Base-by-base conservation (phyloP, 2,113 vertebrate genomes). In the Progne subis region DNA sequence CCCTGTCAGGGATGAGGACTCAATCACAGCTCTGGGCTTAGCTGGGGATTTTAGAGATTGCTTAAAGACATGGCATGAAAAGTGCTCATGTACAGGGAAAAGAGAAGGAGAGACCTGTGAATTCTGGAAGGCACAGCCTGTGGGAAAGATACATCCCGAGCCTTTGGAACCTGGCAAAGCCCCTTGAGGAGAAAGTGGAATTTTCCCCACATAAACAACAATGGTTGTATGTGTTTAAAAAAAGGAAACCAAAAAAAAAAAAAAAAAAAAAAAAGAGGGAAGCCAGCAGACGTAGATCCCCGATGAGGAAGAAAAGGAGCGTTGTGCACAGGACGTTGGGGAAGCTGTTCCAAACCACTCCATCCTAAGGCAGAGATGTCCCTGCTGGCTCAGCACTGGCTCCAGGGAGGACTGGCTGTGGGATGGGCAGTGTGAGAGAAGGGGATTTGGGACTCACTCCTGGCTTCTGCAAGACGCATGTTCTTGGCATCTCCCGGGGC, bases 121-220 rank as follows among this genome's bases (percentile, higher is more conserved):
- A 41, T 74, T 78, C 56, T 90, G 71, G 46, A 65, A 91, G 43
- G 43, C 4, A 3, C 26, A 82, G 82, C 43, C 52, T n/a, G 12
- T 90, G 75, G 88, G 75, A 90, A 83, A 93, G 52, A 59, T 24
- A 43, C 20, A 75, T 37, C 70, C 77, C 5, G 7, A 93, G 52
- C 56, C 52, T 93, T 90, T 12, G 2, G 55, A 76, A 76, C 12
- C 60, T 86, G 60, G 92, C 86, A 93, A 93, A 91, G 49, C 28
- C 60, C 46, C 81, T 89, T 72, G 53, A 79, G 83, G 57, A 92
- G 88, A 63, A 90, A 89, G 55, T 76, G 77, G 92, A 96, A 95
- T 93, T 96, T 94, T 88, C 74, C 53, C 43, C 72, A 39, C 44
- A 34, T 24, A 46, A 88, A 53, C 44, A 77, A 95, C 71, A 93